Evolutionary conservation across 1,140 invertebrate species (phyloP).

Genomic region (Adoxophyes honmai): DNA sequence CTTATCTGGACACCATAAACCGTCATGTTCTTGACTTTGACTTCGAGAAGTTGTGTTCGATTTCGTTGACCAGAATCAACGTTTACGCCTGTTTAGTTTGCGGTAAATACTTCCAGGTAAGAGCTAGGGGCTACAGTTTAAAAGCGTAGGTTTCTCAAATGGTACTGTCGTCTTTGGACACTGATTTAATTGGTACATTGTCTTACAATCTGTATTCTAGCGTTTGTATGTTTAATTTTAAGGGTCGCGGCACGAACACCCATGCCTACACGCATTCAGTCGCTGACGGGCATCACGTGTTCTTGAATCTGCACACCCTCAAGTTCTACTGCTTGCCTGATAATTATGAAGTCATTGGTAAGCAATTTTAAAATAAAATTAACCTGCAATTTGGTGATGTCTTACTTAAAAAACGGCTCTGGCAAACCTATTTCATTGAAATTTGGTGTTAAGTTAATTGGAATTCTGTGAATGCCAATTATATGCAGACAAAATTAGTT

Average conservation of each 20-base stretch:
- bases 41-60: conserved; percentile 99
- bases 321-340: conserved; percentile 99
- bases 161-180: no score
- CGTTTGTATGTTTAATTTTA: conserved; percentile 32
- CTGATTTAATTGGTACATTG: no score
- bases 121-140: no score
- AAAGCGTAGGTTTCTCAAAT: no score
- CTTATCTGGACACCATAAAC: conserved; percentile 98
- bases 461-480: no score
- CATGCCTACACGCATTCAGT: conserved; percentile 99
- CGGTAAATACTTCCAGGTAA: conserved; percentile 97
- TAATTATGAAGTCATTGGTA: conserved; percentile 99
- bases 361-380: no score
- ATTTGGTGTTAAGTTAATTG: no score
- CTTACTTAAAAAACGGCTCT: no score
- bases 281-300: conserved; percentile 98
- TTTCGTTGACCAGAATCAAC: conserved; percentile 98
- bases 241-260: conserved; percentile 97
- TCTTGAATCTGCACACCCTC: conserved; percentile 96
- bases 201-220: conserved; percentile 9
- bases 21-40: conserved; percentile 99
- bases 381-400: no score
- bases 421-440: no score
- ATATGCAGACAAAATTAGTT: no score
- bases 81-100: conserved; percentile 99